Base-by-base conservation (phyloP, 2,888 invertebrate species). In the Dicycla oo region DNA sequence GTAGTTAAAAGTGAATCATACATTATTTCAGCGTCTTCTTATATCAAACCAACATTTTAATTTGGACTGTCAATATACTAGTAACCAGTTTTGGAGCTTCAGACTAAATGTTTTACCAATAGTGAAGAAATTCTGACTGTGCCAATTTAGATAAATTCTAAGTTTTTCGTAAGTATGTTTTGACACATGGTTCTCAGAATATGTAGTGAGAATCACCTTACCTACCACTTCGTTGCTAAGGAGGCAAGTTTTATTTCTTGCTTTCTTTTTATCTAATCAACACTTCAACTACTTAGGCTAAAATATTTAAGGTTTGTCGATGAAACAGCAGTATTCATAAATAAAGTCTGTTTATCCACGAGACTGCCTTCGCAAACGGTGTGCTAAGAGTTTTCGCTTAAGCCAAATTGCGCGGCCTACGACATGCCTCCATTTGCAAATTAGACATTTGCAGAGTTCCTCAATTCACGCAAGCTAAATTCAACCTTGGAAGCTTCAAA, bases 341-440 rank as follows among this genome's bases (percentile, higher is more conserved):
- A 85, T 87, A 84, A 75, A 75, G 75, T 73, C 79, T 89, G 88
- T 89, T 91, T 91, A 89, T 89, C 88, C 85, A 83, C 87, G 71
- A 83, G 86, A 88, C 88, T 91, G 90, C 90, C 90, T 88, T 83
- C 85, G 81, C 83, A 87, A 91, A 90, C 90, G 90, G 87, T 78
- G 88, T 87, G 89, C 91, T 91, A 91, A 94, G 91, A 91, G 91
- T 91, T 91, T 85, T 89, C 92, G 91, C 92, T 93, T 94, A 94
- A 94, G 94, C 94, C 92, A 93, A 95, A 94, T 94, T 92, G 93
- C 92, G 89, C 88, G 88, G 93, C 94, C 93, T 91, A 92, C 93
- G 93, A 93, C 94, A 93, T 92, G 92, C 89, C 90, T 93, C 95
- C 95, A 95, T 95, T 95, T 95, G 94, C 94, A 94, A 95, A 95